These are phyloP conservation scores for Cebus imitator DNA, from an alignment of 2,113 vertebrate species.

Conservation along the genomic window DNA sequence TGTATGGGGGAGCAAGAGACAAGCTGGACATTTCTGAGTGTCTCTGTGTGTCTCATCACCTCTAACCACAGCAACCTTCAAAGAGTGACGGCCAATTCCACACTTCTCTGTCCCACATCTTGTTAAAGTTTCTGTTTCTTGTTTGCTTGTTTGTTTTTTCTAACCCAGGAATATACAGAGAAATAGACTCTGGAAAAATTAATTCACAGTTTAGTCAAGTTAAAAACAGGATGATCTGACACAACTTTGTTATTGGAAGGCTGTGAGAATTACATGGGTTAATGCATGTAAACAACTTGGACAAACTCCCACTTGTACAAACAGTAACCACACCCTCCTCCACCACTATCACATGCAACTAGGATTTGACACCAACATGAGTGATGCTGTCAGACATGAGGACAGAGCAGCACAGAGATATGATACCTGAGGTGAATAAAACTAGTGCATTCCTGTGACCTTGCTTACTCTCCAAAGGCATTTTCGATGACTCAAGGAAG, in stretches of 20 bases:
- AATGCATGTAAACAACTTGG: not conserved
- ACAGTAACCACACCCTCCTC: not conserved
- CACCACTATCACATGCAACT: not conserved
- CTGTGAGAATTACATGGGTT: not conserved
- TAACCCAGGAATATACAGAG: not conserved
- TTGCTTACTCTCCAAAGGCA: not conserved
- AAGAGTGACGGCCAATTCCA: not conserved
- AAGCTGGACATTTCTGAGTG: not conserved
- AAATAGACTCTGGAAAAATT: not conserved
- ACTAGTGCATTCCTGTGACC: not conserved
- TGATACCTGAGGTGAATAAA: not conserved
- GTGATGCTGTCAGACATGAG: not conserved
- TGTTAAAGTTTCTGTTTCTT: not conserved
- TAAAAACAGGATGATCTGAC: not conserved
- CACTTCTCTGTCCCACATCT: not conserved
- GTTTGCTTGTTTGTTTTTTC: not conserved
- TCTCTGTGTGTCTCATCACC: not conserved
- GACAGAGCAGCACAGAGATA: not conserved
- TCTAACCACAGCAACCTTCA: not conserved
- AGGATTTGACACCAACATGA: not conserved
- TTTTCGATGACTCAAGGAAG: not conserved
- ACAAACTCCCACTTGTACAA: not conserved
- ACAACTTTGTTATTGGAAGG: not conserved
- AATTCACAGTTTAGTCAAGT: not conserved
- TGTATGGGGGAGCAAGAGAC: not conserved